Percentiles rank a stretch among this genome's conserved stretches.
phyloP scores from a whole-genome alignment of 2,888 invertebrate genomes.

The Piscicola geometra region DNA sequence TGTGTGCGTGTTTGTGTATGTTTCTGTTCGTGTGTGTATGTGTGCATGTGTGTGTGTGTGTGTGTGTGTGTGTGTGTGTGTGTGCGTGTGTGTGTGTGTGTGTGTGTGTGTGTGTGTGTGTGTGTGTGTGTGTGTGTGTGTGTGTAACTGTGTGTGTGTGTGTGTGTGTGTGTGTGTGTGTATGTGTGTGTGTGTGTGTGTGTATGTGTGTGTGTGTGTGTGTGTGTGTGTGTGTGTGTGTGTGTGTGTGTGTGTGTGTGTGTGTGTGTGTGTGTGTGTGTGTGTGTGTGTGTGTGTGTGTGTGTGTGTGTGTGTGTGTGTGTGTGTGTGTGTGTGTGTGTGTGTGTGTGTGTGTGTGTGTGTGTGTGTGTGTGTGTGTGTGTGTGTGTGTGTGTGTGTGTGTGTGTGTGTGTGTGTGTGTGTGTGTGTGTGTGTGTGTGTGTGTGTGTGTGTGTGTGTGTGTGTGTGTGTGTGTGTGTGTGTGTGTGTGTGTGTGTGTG shows the following conservation, averaged over 20 bases:
- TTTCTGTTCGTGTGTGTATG: too few species aligned
- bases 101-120: conserved; percentile 36
- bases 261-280: conserved; percentile 5
- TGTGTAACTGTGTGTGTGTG: conserved; percentile 39
- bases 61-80: too few species aligned
- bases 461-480: not conserved
- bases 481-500: conserved; percentile 13
- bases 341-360: conserved; percentile 8
- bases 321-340: not conserved
- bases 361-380: conserved; percentile 3
- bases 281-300: conserved; percentile 20
- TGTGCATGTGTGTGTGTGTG: too few species aligned
- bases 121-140: conserved; percentile 35
- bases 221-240: conserved; percentile 28
- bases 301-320: conserved; percentile 17
- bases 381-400: conserved; percentile 15
- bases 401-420: conserved; percentile 17
- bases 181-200: conserved; percentile 26
- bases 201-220: conserved; percentile 29
- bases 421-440: not conserved
- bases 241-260: conserved; percentile 20
- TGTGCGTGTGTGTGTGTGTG: too few species aligned
- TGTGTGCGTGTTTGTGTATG: too few species aligned
- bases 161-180: conserved; percentile 36
- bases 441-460: not conserved